Evolutionary conservation across 2,113 vertebrate species (phyloP).

Genomic region (Clarias batrachus): DNA sequence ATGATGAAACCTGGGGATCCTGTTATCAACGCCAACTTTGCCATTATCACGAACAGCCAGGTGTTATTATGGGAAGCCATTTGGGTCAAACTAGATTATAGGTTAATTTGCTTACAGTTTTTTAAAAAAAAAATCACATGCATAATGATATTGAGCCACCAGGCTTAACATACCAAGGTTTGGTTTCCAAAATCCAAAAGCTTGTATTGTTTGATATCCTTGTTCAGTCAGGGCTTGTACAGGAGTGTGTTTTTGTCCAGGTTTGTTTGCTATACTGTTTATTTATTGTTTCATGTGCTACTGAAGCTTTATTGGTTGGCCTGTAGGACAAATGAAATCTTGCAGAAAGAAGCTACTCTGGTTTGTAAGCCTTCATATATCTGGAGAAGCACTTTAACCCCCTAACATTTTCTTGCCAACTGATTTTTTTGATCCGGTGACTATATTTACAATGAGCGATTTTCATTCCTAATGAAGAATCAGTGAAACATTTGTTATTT

Average conservation of each 20-base stretch:
- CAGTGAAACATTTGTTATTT: not conserved
- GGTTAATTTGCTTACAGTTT: too few relatives aligned
- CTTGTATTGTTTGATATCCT: not conserved
- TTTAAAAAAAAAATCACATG: too few relatives aligned
- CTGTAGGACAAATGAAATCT: conserved; percentile 21
- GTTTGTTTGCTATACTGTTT: conserved; percentile 36
- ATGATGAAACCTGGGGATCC: too few relatives aligned
- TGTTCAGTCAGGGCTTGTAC: not conserved
- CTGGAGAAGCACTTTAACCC: not conserved
- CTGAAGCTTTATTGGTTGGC: conserved; percentile 24
- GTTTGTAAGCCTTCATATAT: not conserved
- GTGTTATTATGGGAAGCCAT: too few relatives aligned
- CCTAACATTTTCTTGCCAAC: conserved; percentile 4
- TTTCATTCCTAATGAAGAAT: not conserved
- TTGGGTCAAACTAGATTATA: too few relatives aligned
- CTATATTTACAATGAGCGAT: conserved; percentile 21
- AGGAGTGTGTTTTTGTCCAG: not conserved
- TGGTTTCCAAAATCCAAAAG: not conserved
- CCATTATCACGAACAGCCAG: too few relatives aligned
- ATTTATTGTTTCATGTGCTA: conserved; percentile 16
- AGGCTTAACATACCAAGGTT: not conserved
- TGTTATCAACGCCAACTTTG: too few relatives aligned
- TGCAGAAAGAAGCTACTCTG: not conserved
- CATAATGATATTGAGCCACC: not conserved
- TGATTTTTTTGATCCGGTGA: conserved; percentile 9